Percentiles rank a stretch among this genome's conserved stretches.
These are phyloP conservation scores for Anthoscopus minutus DNA, from an alignment of 2,113 vertebrate species.

Conservation along the genomic window DNA sequence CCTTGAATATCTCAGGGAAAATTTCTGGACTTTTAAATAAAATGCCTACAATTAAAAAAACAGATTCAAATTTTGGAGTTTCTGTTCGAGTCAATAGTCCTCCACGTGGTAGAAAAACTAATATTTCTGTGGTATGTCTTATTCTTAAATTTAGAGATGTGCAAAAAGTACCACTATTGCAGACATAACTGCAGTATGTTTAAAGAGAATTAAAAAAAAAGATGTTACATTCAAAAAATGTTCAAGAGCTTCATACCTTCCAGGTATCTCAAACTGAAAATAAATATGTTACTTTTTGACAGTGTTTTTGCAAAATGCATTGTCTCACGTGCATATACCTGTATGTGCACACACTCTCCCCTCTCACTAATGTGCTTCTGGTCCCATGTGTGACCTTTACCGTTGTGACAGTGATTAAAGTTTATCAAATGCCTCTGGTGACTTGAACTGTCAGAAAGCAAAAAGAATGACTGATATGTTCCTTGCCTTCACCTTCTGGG, in stretches of 20 bases:
- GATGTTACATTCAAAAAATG: neutral
- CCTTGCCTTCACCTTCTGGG: constrained; percentile 13
- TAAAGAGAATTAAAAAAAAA: neutral
- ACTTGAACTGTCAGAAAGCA: constrained; percentile 60
- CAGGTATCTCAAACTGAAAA: neutral
- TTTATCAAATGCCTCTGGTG: constrained; percentile 61
- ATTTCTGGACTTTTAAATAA: constrained; percentile 22
- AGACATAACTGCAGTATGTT: neutral
- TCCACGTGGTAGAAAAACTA: neutral
- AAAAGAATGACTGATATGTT: constrained; percentile 59
- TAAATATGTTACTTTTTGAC: neutral
- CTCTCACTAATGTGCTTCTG: neutral
- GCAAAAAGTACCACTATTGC: neutral
- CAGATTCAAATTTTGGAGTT: neutral
- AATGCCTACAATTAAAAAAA: constrained; percentile 10
- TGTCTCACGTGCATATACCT: neutral
- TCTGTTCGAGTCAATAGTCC: constrained; percentile 4
- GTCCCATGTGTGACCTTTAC: constrained; percentile 47
- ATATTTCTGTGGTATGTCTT: neutral
- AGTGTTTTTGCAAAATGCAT: neutral
- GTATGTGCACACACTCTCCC: fast-evolving
- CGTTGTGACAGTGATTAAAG: constrained; percentile 62
- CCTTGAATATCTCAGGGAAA: neutral
- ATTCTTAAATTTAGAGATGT: neutral
- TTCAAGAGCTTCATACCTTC: neutral